Evolutionary conservation across 1,140 invertebrate species (phyloP), one percentile per base, ranked within the genome.

Genomic region (Drosophila sechellia): DNA sequence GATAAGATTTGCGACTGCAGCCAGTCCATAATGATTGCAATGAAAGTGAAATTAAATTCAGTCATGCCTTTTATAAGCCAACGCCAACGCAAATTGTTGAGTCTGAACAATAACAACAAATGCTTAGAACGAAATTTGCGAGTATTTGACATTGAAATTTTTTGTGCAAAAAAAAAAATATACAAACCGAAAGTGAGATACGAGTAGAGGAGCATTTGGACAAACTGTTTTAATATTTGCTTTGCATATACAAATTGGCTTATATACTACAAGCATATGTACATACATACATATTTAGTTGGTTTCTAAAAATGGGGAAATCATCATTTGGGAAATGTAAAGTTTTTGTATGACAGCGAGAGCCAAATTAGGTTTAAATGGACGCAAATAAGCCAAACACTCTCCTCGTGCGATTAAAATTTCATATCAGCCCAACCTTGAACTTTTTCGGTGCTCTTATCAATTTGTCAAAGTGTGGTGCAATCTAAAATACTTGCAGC

Each of bases 1-100:
- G 83, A 89, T 86, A 86, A 86, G 84, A 87, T 84, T 87, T 59
- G 52, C 46, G 77, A 66, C 27, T 90, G 84, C 83, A 87, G 66
- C 70, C 27, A 39, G 45, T 46, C 81, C 66, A 72, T 64, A 85
- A 66, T 78, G 77, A 59, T 57, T 60, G 60, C 50, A 64, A 48
- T 65, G 50, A 60, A 64, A 58, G 55, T 68, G 70, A 65, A 64
- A 68, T 81, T 78, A 56, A 60, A 87, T 79, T 70, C 74, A 63
- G 81, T 83, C 81, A 87, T 79, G 75, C 71, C 79, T 69, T 72
- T 65, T 81, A 76, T 69, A 79, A 50, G n/a, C 40, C 50, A 42
- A 61, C 40, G 53, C 45, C 55, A 22, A 34, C 31, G 40, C 45
- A 37, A 46, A 48, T 35, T 8, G 5, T 31, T 48, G 15, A 25